phyloP scores from a whole-genome alignment of 2,797 vertebrate species.

The Acanthurus lineatus region DNA sequence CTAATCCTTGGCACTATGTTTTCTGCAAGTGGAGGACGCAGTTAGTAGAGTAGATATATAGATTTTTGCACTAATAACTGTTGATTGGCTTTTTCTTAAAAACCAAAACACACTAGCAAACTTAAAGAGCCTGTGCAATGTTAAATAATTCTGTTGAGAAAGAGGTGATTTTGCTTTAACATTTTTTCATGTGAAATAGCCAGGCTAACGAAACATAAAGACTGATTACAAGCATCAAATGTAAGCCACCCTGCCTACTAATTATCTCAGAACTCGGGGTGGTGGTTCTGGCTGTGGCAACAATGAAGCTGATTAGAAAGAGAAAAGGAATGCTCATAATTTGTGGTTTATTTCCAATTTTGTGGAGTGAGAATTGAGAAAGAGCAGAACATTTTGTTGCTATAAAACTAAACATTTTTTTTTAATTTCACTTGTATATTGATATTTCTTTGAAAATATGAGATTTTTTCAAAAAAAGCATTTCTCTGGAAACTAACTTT shows the following conservation, averaged over 20 bases:
- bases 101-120: background rate
- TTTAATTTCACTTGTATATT: background rate
- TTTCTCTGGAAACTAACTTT: background rate
- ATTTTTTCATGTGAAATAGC: background rate
- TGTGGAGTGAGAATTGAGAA: background rate
- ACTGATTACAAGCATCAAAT: constrained; percentile 1
- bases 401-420: background rate
- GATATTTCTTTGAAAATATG: background rate
- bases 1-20: constrained; percentile 1
- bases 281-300: constrained; percentile 10
- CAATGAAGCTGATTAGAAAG: constrained; percentile 28
- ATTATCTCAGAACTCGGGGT: background rate
- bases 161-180: background rate
- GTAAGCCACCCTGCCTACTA: background rate
- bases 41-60: background rate
- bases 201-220: background rate
- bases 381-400: background rate
- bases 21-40: background rate
- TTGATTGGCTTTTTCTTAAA: background rate
- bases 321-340: background rate
- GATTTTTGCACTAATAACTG: constrained; percentile 2
- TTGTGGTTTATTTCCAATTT: background rate
- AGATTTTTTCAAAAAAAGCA: background rate
- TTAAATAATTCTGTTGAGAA: background rate
- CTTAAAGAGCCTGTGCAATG: background rate